These are phyloP conservation scores for Dugesia japonica DNA, from an alignment of 2,888 invertebrate genomes.

Conservation along the genomic window DNA sequence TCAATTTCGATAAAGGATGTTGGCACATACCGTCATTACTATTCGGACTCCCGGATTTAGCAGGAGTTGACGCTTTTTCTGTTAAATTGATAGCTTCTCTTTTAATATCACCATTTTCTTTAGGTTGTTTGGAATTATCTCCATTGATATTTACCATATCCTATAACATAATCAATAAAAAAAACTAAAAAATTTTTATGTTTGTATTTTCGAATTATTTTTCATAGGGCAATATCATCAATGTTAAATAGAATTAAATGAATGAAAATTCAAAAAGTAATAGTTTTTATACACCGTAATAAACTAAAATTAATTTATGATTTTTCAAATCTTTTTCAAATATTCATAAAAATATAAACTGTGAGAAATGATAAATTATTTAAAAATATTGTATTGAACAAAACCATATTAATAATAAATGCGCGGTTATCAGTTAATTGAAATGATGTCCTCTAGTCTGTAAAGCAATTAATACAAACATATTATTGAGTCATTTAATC, in stretches of 20 bases:
- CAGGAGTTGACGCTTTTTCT: conserved; percentile 29
- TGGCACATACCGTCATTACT: conserved; percentile 24
- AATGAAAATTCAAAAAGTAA: neutral
- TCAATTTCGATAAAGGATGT: conserved; percentile 12
- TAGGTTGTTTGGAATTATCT: conserved; percentile 25
- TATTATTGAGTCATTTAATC: too few relatives aligned
- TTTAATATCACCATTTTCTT: conserved; percentile 31
- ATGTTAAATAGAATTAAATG: neutral
- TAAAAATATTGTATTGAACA: too few relatives aligned
- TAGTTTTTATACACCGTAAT: neutral
- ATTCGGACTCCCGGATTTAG: conserved; percentile 30
- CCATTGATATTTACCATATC: conserved; percentile 25
- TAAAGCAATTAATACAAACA: too few relatives aligned
- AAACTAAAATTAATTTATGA: too few relatives aligned
- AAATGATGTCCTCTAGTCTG: too few relatives aligned
- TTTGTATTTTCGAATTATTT: neutral
- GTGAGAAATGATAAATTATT: too few relatives aligned
- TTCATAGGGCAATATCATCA: too few relatives aligned
- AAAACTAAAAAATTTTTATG: neutral
- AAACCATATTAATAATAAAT: too few relatives aligned
- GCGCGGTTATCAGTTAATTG: too few relatives aligned
- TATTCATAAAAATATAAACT: too few relatives aligned
- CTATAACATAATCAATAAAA: conserved; percentile 6
- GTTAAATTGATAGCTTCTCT: conserved; percentile 20
- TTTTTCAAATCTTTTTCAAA: too few relatives aligned